Conservation (phyloP, 2,113 vertebrate species). For the Microcebus lehilahytsara region DNA sequence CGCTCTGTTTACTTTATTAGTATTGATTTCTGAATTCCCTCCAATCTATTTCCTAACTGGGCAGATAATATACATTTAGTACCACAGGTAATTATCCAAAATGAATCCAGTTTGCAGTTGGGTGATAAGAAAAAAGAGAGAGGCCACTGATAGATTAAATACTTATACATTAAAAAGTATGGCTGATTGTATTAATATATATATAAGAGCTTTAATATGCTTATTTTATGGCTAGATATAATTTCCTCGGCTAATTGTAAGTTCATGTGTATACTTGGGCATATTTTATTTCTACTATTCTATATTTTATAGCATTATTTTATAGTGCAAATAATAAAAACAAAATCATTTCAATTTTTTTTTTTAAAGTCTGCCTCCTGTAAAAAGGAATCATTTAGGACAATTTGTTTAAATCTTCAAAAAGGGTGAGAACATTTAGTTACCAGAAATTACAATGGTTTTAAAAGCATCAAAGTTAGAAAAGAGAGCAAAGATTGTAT, state of each 20-base stretch:
- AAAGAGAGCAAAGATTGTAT: background rate
- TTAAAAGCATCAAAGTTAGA: conserved; percentile 43
- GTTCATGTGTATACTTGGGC: conserved; percentile 8
- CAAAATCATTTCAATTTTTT: conserved; percentile 51
- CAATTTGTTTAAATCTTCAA: background rate
- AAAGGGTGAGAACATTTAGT: conserved; percentile 28
- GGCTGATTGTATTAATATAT: conserved; percentile 53
- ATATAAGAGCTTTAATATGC: conserved; percentile 27
- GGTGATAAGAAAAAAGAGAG: conserved; percentile 71
- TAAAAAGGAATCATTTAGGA: background rate
- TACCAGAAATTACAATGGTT: conserved; percentile 35
- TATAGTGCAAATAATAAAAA: conserved; percentile 58
- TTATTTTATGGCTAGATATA: conserved; percentile 49
- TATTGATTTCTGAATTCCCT: conserved; percentile 81
- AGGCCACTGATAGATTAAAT: conserved; percentile 62
- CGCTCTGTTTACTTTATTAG: conserved; percentile 80
- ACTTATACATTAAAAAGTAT: conserved; percentile 56
- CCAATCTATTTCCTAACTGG: conserved; percentile 77
- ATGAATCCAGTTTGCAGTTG: conserved; percentile 72
- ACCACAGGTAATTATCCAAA: conserved; percentile 77
- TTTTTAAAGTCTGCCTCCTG: background rate
- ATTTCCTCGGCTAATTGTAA: conserved; percentile 45
- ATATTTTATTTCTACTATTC: conserved; percentile 60
- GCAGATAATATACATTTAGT: conserved; percentile 73
- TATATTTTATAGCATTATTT: conserved; percentile 57